Base-by-base conservation (phyloP, 2,113 vertebrate species). In the Xenopus laevis region DNA sequence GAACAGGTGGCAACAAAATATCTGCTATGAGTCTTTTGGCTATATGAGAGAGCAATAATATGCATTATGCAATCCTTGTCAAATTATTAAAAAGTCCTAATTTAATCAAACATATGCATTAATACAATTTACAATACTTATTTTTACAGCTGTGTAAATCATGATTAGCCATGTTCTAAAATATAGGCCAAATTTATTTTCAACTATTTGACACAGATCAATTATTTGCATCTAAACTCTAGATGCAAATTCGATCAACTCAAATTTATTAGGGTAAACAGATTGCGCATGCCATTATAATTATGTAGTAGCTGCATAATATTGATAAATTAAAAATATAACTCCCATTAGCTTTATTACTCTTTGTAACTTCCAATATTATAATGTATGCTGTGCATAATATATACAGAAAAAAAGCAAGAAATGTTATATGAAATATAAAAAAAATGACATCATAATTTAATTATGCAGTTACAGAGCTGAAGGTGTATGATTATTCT, bases 401-500 rank as follows among this genome's bases (percentile, higher is more conserved):
- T 44, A 5, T 16, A 33, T 33, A 33, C 30, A 33, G 30, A 33
- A 33, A 33, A 33, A 33, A 33, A 62, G 45, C 52, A 17, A n/a
- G 12, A 45, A 62, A 20, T 47, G 73, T 6, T 57, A 79, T 81
- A 65, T 79, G 57, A 78, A 62, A 52, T 67, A 65, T 16, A 55
- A 21, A 77, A 81, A 40, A 55, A 70, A 4, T 60, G 78, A 75
- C 10, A 74, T 72, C 60, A 55, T 80, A 79, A 68, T 30, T 57
- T 63, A 78, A 76, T 68, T 2, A 65, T 46, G 76, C 18, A 79
- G 64, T 80, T 79, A 71, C 27, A 58, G 58, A 79, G 50, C 50
- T 83, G 75, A 72, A 82, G 84, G 55, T 74, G 67, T 16, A 74
- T 72, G n/a, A n/a, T n/a, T n/a, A n/a, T n/a, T n/a, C n/a, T 80